Conservation (phyloP, 2,113 vertebrate species). For the Atractosteus spatula region DNA sequence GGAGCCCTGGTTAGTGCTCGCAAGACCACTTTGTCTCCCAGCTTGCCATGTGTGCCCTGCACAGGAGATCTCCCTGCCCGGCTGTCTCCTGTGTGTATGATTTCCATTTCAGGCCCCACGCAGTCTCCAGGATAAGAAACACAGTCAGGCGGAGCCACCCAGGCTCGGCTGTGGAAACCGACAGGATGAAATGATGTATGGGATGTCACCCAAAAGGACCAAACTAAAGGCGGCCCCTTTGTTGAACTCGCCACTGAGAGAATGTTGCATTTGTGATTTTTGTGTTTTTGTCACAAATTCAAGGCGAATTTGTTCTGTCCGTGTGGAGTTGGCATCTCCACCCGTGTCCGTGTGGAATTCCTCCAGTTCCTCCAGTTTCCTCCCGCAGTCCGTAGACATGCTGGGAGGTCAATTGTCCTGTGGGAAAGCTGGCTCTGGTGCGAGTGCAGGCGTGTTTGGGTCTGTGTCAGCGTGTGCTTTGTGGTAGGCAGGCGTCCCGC, state of each 20-base stretch:
- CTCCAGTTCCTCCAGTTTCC: no score
- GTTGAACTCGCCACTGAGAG: background rate
- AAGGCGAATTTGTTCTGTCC: no score
- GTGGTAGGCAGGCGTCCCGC: no score
- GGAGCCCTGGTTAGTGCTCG: background rate
- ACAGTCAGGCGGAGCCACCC: no score
- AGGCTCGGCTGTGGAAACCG: background rate
- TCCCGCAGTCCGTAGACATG: no score
- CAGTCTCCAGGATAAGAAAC: background rate
- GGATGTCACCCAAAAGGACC: constrained; percentile 22
- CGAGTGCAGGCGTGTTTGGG: no score
- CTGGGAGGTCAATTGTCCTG: no score
- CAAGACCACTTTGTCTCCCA: background rate
- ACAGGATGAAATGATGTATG: background rate
- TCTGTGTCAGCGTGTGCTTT: no score
- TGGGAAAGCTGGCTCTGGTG: no score
- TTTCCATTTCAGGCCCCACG: background rate
- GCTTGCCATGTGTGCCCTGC: background rate
- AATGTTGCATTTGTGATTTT: background rate
- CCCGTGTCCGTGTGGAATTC: no score
- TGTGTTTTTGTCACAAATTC: constrained; percentile 4
- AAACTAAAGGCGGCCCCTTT: constrained; percentile 29
- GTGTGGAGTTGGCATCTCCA: background rate
- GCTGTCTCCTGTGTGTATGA: background rate
- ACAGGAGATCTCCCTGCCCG: background rate